Base-by-base conservation (phyloP, 1,140 invertebrate species). In the Drosophila rufa region DNA sequence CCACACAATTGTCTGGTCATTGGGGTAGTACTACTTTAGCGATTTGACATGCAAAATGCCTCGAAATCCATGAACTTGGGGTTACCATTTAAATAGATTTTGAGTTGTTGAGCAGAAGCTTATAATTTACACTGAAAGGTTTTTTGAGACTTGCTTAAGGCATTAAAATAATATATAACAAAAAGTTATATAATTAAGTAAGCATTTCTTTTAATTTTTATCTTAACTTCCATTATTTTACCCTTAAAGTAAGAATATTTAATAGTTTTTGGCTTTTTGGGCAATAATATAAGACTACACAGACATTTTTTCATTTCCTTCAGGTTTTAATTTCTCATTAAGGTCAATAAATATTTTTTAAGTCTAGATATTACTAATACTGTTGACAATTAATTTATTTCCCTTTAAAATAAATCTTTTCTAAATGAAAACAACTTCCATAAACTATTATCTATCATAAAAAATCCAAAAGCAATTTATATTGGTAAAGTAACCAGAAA, bases 1-100 rank as follows among this genome's bases (percentile, higher is more conserved):
- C 67, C 56, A 59, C 55, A 67, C 73, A 68, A 77, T 77, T 76
- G 56, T 60, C 47, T 59, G 33, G 36, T 22, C 55, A 70, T 58
- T 58, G 51, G 27, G 61, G 43, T 75, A 38, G 50, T 71, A 46
- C 38, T 43, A 58, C 17, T 53, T 40, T 9, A 64, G 65, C 46
- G 57, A 42, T 22, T 38, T 58, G 33, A 50, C 14, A 22, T 73
- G 67, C 68, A 70, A 42, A 65, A 47, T 40, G 38, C 27, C 6
- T 12, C 15, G 11, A 65, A 61, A 17, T 45, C 25, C 27, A 15
- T 45, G 27, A 33, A 65, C 62, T 61, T 62, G 17, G 15, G 62
- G 56, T 45, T 40, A 36, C 17, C 30, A 61, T 15, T 60, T 65
- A 25, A 43, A 45, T 45, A 27, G 19, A 25, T 38, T 38, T 19